A percentile compares a stretch with the other conserved stretches of the same genome.
Evolutionary conservation across 2,113 vertebrate species (phyloP).

Genomic region (Sinocyclocheilus grahami): DNA sequence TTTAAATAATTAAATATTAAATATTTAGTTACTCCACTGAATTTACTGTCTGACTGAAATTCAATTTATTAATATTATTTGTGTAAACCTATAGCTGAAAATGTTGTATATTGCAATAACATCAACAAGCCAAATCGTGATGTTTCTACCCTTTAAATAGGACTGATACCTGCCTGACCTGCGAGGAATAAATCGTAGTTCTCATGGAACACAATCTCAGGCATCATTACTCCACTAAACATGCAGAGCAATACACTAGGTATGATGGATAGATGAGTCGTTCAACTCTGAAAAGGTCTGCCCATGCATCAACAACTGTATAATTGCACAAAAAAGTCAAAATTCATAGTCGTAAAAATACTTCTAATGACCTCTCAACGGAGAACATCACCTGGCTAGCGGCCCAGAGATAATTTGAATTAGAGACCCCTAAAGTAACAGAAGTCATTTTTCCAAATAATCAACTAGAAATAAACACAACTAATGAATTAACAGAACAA

Average conservation of each 20-base stretch:
- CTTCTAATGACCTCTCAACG: too few relatives aligned
- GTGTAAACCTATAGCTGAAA: neutral
- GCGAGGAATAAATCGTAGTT: neutral
- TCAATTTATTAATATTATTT: neutral
- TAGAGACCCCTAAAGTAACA: too few relatives aligned
- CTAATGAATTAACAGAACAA: too few relatives aligned
- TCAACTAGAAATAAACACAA: too few relatives aligned
- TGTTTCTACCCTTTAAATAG: neutral
- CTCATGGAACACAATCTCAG: neutral
- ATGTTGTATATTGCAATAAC: neutral
- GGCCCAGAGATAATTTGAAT: too few relatives aligned
- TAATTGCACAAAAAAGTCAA: neutral
- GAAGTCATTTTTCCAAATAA: too few relatives aligned
- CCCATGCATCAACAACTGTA: neutral
- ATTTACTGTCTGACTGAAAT: neutral
- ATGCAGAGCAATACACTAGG: neutral
- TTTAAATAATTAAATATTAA: too few relatives aligned
- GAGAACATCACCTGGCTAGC: too few relatives aligned
- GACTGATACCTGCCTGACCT: neutral
- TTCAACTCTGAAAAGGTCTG: neutral
- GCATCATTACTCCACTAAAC: neutral
- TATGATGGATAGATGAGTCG: neutral
- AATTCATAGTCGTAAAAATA: too few relatives aligned
- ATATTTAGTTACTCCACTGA: neutral
- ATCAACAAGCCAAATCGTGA: neutral